Evolutionary conservation across 92 coral and sea anemone species (phyloP).

Genomic region (Meandrina meandrites): DNA sequence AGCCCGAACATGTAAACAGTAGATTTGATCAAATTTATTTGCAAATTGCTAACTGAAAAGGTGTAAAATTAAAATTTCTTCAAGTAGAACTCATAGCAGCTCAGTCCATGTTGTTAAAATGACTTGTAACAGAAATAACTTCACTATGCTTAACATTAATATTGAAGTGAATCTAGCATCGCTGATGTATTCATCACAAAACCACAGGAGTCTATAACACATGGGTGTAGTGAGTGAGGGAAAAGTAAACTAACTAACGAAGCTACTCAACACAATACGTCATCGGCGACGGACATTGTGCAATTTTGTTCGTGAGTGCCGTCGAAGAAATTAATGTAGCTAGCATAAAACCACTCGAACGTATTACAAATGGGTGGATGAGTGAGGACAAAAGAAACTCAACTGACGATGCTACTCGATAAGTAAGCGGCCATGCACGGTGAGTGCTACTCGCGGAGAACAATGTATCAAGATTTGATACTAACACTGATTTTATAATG

Average conservation of each 20-base stretch:
- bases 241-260: not conserved
- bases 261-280: too few relatives aligned
- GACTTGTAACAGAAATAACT: not conserved
- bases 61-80: not conserved
- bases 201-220: not conserved
- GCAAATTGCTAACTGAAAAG: not conserved
- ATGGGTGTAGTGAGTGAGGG: not conserved
- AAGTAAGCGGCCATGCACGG: too few relatives aligned
- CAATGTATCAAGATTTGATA: too few relatives aligned
- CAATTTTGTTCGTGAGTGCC: not conserved
- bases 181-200: not conserved
- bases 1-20: not conserved
- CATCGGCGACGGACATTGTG: too few relatives aligned
- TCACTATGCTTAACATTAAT: not conserved
- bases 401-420: too few relatives aligned
- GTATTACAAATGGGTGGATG: too few relatives aligned
- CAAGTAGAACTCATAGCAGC: not conserved
- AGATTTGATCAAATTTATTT: not conserved
- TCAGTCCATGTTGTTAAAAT: not conserved
- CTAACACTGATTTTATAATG: not conserved
- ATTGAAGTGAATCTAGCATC: not conserved
- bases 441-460: too few relatives aligned
- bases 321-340: not conserved
- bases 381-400: too few relatives aligned
- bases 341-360: too few relatives aligned